Evolutionary conservation across 1,140 invertebrate genomes (phyloP).

Genomic region (Sycophila sp.): DNA sequence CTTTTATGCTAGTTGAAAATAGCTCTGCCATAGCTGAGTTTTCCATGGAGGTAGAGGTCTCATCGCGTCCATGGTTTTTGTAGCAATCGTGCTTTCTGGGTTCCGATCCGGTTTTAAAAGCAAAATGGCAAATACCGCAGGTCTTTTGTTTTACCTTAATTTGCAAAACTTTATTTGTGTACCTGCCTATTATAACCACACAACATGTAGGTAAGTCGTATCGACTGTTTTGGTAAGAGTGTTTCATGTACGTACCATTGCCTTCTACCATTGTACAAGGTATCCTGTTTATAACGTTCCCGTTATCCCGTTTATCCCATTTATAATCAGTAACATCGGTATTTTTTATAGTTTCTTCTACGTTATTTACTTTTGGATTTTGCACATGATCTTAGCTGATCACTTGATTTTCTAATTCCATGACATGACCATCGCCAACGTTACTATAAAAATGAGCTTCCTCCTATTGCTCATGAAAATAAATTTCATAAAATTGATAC

Average conservation of each 20-base stretch:
- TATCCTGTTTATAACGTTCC: background rate
- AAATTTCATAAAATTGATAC: background rate
- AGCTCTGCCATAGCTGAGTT: background rate
- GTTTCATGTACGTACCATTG: constrained; percentile 5
- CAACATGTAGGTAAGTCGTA: background rate
- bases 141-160: background rate
- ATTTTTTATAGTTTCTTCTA: background rate
- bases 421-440: no score
- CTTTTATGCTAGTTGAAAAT: background rate
- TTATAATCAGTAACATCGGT: background rate
- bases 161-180: background rate
- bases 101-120: no score
- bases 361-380: background rate
- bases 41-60: background rate
- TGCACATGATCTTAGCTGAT: background rate
- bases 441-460: background rate
- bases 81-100: background rate
- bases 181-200: background rate
- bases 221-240: background rate
- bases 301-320: background rate
- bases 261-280: background rate
- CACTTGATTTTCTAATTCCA: background rate
- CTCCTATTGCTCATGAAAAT: background rate
- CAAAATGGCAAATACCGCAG: background rate
- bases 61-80: background rate